A percentile compares a stretch with the other conserved stretches of the same genome.
These are phyloP conservation scores for Cotesia typhae DNA, from an alignment of 1,140 invertebrate genomes.

Conservation along the genomic window DNA sequence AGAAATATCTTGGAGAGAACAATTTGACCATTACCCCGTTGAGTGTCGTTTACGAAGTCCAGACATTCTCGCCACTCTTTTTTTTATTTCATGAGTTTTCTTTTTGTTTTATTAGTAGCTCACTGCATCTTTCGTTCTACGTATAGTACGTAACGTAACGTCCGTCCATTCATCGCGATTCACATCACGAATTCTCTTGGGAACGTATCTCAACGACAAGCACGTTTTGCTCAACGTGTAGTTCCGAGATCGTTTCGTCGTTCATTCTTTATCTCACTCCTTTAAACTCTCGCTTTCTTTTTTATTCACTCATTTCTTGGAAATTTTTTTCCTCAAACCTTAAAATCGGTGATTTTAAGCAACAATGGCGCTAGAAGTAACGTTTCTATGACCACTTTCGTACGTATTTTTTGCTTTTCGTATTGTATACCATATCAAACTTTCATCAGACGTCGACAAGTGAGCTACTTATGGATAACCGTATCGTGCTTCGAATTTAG, in stretches of 20 bases:
- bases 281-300: background rate
- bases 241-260: constrained; percentile 34
- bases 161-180: constrained; percentile 29
- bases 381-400: constrained; percentile 10
- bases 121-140: constrained; percentile 10
- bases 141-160: no score
- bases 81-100: constrained; percentile 21
- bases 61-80: constrained; percentile 23
- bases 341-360: background rate
- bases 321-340: background rate
- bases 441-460: background rate
- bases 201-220: constrained; percentile 34
- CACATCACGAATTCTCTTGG: constrained; percentile 34
- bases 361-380: constrained; percentile 19
- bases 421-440: background rate
- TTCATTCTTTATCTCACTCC: constrained; percentile 7
- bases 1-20: constrained; percentile 18
- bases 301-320: background rate
- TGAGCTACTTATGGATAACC: constrained; percentile 25
- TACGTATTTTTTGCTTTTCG: background rate
- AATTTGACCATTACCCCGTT: constrained; percentile 28
- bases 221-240: constrained; percentile 32
- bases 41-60: constrained; percentile 29
- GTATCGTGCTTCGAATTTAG: constrained; percentile 33
- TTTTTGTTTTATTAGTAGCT: constrained; percentile 17